Evolutionary conservation across 2,797 vertebrate species (phyloP), one percentile per base, ranked within the genome.

Genomic region (Amniataba percoides): DNA sequence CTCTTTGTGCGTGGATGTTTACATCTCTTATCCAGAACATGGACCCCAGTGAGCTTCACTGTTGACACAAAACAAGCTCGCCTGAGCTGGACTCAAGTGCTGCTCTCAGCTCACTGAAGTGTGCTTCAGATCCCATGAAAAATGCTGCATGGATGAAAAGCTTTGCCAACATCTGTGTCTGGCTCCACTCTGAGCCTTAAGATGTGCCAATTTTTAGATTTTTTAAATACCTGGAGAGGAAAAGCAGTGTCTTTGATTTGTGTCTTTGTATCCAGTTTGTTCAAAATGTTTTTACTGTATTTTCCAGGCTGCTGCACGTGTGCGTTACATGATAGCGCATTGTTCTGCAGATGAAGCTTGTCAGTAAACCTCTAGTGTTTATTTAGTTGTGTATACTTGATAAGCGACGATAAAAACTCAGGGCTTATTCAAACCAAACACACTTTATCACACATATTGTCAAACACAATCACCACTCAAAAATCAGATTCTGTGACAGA

Each of bases 341-440:
- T 36, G 55, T 25, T 53, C 48, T 81, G 53, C 8, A n/a, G 25
- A 51, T 63, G 46, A 58, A 42, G 3, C 9, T 45, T 69, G 46
- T 70, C 42, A 65, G 27, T 39, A 42, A 56, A 74, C 0, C 27
- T 71, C 8, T 12, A 36, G 23, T 83, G 59, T 88, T 82, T 74
- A 71, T 70, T 80, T 46, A 84, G 25, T 34, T 74, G 68, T 81
- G 71, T 79, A 53, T 63, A 66, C 75, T 73, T 87, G 85, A 89
- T 92, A 89, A 90, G 84, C 40, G 11, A 18, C 0, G 83, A 85
- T 69, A 76, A 83, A 74, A 81, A 69, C 52, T 81, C 45, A 60
- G 39, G 46, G 49, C 48, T 78, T 51, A 51, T 85, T 77, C 58
- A 85, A 72, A 39, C 55, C 65, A 83, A 40, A 86, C 52, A 83